Base-by-base conservation (phyloP, 2,113 vertebrate genomes). In the Oryzias celebensis region DNA sequence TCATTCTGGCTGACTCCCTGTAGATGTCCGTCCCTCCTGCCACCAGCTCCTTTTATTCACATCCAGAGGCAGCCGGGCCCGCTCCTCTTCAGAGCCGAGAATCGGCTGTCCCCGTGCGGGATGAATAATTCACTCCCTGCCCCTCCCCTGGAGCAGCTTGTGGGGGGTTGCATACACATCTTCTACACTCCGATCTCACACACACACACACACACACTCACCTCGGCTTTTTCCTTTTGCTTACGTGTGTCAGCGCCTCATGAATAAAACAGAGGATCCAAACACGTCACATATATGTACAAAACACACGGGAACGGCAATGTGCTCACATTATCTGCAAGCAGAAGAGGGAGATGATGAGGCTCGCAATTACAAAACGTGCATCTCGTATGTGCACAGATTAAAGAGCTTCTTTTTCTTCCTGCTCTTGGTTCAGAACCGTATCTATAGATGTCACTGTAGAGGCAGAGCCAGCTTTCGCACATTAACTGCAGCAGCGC, bases 71-170 rank as follows among this genome's bases (percentile, higher is more conserved):
- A 62, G 73, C 65, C 23, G 62, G 60, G 55, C 71, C 52, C 26
- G 60, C 56, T 81, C 73, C 72, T 75, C 70, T 65, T 63, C 70
- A 18, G 54, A 58, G 69, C 79, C 79, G 65, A 62, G 62, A 73
- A 62, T 63, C 78, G 47, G 36, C 66, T 70, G 68, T 78, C 80
- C 85, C 73, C 22, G 18, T 72, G 75, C 57, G 67, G 80, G 75
- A 91, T 89, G 71, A 90, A 91, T 91, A 85, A 91, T 89, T 91
- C 66, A 89, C 83, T 72, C 72, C 68, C 46, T 49, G 83, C 85
- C 84, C 83, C 83, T 66, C 83, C 85, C 77, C 84, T 36, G 62
- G 68, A 82, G 82, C 81, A 58, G 81, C 75, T 76, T 79, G 80
- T 80, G 67, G 75, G 80, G 75, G 81, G 73, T 73, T 81, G 68